Evolutionary conservation across 2,113 vertebrate genomes (phyloP).

Genomic region (Herpailurus yagouaroundi): DNA sequence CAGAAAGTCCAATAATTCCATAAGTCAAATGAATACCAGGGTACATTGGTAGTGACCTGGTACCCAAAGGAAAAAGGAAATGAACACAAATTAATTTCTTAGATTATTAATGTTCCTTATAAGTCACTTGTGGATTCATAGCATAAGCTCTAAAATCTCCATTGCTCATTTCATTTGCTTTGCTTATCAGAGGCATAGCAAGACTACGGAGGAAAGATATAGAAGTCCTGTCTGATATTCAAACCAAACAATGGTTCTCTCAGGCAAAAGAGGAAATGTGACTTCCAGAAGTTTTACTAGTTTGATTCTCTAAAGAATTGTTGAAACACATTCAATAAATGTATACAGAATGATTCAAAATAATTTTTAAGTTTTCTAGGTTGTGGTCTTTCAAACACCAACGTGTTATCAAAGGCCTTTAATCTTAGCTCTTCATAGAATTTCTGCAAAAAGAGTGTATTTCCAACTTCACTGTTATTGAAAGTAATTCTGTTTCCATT

Average conservation of each 20-base stretch:
- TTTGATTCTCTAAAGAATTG: conserved; percentile 12
- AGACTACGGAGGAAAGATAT: neutral
- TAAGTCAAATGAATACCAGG: neutral
- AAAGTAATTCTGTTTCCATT: conserved; percentile 42
- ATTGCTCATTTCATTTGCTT: conserved; percentile 33
- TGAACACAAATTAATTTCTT: neutral
- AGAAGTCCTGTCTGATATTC: neutral
- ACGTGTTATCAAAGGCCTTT: neutral
- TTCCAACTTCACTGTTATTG: neutral
- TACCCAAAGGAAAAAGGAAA: neutral
- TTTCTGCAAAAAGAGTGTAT: conserved; percentile 16
- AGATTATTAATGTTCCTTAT: neutral
- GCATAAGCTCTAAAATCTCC: neutral
- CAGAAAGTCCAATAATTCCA: neutral
- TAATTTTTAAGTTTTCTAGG: neutral
- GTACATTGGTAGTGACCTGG: neutral
- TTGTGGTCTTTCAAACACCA: neutral
- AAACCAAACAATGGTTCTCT: neutral
- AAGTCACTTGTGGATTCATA: neutral
- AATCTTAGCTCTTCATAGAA: neutral
- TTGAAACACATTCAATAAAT: neutral
- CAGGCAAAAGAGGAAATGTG: neutral
- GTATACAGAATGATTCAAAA: neutral
- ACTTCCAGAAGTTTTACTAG: neutral
- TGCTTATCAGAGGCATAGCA: neutral